Conservation (phyloP, 1,140 invertebrate genomes). For the Holcopasites calliopsidis region DNA sequence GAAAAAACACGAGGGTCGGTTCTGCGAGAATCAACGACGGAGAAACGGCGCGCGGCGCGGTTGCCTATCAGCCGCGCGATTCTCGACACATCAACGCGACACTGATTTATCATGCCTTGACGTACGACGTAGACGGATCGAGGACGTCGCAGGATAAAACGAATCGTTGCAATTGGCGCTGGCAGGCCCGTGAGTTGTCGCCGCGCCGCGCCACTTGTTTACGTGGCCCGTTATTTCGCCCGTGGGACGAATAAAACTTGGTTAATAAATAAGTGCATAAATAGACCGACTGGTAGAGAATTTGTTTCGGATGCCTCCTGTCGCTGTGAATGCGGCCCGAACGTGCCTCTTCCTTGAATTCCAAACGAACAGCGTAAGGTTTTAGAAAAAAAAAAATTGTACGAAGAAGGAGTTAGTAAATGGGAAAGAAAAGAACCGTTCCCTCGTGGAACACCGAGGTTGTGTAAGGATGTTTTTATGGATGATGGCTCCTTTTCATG, state of each 20-base stretch:
- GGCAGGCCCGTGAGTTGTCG: conserved; percentile 58
- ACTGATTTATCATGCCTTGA: conserved; percentile 63
- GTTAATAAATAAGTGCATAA: conserved; percentile 64
- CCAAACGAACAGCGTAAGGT: not conserved
- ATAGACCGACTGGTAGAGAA: conserved; percentile 37
- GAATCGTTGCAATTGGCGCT: conserved; percentile 61
- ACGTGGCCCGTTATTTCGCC: conserved; percentile 50
- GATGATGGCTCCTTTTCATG: no score
- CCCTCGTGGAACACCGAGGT: no score
- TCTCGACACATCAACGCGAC: conserved; percentile 49
- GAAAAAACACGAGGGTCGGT: not conserved
- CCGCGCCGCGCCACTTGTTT: conserved; percentile 50
- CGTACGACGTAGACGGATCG: conserved; percentile 62
- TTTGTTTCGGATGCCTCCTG: conserved; percentile 30
- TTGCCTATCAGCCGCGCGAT: conserved; percentile 50
- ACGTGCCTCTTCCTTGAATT: not conserved
- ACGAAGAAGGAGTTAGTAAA: no score
- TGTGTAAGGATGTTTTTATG: no score
- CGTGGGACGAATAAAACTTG: conserved; percentile 58
- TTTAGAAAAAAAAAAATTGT: no score
- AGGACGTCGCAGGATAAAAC: conserved; percentile 59
- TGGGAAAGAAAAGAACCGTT: no score
- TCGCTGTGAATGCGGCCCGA: not conserved
- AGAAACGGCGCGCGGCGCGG: not conserved
- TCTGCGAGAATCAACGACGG: not conserved